Conservation (phyloP, 2,113 vertebrate species). For the Anser brachyrhynchus region DNA sequence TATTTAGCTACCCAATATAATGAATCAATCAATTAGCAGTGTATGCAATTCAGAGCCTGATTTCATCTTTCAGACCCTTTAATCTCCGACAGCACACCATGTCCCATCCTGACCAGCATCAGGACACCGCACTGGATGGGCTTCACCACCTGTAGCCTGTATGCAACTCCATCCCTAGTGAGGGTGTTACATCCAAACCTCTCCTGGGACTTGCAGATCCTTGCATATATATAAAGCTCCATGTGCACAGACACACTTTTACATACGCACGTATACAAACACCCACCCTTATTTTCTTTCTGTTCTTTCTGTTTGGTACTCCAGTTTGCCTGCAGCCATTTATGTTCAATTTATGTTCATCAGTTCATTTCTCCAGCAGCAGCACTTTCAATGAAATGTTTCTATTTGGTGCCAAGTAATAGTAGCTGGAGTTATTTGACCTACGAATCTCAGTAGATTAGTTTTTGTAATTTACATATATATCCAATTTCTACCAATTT, state of each 20-base stretch:
- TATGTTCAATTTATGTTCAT: constrained; percentile 70
- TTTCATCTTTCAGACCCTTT: neutral
- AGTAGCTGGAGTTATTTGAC: constrained; percentile 54
- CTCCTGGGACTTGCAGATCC: neutral
- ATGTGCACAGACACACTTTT: neutral
- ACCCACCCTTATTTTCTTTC: neutral
- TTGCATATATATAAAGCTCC: neutral
- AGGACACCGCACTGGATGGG: neutral
- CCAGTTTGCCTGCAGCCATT: constrained; percentile 49
- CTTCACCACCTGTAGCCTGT: neutral
- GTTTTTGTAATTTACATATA: constrained; percentile 68
- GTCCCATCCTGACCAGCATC: neutral
- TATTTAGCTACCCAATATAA: neutral
- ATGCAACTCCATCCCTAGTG: neutral
- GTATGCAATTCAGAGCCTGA: neutral
- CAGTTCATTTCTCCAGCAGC: constrained; percentile 57
- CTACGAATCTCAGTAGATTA: constrained; percentile 65
- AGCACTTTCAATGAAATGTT: constrained; percentile 58
- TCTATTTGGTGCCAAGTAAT: constrained; percentile 56
- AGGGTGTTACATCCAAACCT: neutral
- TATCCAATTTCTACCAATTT: constrained; percentile 69
- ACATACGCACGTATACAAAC: neutral
- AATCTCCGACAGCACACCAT: accelerated
- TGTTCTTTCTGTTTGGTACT: neutral
- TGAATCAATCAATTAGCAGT: neutral